These are phyloP conservation scores for Agrenia bidenticulata DNA, from an alignment of 2,888 invertebrate species.

Conservation along the genomic window DNA sequence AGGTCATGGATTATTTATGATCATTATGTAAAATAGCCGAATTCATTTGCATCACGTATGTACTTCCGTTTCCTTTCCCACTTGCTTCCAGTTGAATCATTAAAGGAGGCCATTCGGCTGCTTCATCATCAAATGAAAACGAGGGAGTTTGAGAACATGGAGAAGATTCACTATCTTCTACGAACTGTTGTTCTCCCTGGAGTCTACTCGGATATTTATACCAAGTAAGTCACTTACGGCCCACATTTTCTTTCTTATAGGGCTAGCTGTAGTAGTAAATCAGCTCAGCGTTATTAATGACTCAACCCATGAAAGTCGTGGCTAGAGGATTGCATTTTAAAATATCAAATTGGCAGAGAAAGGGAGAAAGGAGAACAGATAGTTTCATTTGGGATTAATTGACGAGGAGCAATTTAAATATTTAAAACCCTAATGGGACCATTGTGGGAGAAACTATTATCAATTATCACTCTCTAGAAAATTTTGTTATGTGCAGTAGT, in stretches of 20 bases:
- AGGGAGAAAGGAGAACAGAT: too few species aligned
- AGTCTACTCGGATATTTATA: constrained; percentile 44
- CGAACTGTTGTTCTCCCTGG: constrained; percentile 34
- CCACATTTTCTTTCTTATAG: not conserved
- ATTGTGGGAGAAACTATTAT: too few species aligned
- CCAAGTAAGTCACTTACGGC: constrained; percentile 35
- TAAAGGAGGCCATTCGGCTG: constrained; percentile 44
- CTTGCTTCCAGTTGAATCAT: constrained; percentile 29
- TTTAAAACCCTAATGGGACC: too few species aligned
- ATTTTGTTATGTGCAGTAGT: too few species aligned
- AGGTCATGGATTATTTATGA: constrained; percentile 3
- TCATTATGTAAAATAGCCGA: constrained; percentile 3
- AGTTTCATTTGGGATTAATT: too few species aligned
- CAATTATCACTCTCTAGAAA: too few species aligned
- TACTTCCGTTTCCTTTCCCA: not conserved
- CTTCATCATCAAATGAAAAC: constrained; percentile 25
- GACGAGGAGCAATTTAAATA: too few species aligned
- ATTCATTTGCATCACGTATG: constrained; percentile 5
- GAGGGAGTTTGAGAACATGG: constrained; percentile 20
- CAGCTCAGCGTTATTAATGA: not conserved
- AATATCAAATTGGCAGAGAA: too few species aligned
- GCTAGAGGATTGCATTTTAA: too few species aligned
- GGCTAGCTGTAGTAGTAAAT: too few species aligned
- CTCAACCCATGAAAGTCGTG: too few species aligned
- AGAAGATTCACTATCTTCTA: constrained; percentile 32